Percentiles rank a stretch among this genome's conserved stretches.
Conservation (phyloP, 2,113 vertebrate species). For the Microtus oregoni region DNA sequence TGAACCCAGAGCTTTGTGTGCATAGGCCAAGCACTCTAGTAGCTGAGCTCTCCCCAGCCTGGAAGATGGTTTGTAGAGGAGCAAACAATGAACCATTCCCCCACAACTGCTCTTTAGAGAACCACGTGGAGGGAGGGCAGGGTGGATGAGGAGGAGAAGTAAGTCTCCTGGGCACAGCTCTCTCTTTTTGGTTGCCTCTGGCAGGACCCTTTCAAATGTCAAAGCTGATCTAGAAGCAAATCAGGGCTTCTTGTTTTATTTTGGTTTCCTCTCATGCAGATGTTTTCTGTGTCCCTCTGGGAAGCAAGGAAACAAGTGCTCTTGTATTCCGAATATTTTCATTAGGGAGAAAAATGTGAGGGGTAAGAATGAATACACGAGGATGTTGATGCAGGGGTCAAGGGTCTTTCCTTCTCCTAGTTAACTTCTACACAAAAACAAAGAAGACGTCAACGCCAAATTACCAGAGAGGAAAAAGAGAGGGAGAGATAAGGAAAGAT, state of each 20-base stretch:
- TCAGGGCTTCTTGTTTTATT: background rate
- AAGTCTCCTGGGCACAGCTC: background rate
- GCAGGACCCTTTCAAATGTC: background rate
- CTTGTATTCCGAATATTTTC: conserved; percentile 14
- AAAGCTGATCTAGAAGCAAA: background rate
- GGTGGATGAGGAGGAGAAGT: background rate
- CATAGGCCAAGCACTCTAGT: background rate
- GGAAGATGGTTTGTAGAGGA: background rate
- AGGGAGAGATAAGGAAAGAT: background rate
- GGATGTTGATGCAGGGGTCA: background rate
- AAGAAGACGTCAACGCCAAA: background rate
- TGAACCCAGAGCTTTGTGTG: background rate
- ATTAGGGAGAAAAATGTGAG: background rate
- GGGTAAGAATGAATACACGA: background rate
- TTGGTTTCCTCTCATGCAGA: background rate
- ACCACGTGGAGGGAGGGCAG: background rate
- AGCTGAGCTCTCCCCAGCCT: background rate
- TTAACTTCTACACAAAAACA: background rate
- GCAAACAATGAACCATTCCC: background rate
- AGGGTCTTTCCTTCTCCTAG: background rate
- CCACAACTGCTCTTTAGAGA: background rate
- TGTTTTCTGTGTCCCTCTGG: background rate
- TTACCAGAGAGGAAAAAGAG: background rate
- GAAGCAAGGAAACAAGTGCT: background rate
- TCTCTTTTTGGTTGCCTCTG: background rate